Base-by-base conservation (phyloP, 2,113 vertebrate species). In the Ciconia boyciana region DNA sequence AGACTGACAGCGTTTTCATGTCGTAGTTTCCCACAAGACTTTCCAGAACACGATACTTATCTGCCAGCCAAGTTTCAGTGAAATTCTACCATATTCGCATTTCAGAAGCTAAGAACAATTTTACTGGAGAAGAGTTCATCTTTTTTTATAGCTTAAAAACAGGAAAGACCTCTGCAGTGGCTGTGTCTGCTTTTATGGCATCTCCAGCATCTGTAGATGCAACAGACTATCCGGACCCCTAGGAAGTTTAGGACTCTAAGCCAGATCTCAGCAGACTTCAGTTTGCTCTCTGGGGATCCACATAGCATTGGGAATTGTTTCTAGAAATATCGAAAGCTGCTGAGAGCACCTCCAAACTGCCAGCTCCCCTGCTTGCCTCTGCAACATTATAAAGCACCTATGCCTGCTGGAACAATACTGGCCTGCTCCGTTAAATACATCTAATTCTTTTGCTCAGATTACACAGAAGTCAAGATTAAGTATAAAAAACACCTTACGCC, bases 1-100 rank as follows among this genome's bases (percentile, higher is more conserved):
- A 22, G 62, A 26, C 0, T 16, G 32, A 62, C 25, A 18, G 21
- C 3, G 0, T 21, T 58, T 34, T 46, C 65, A 48, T 2, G 3
- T 5, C 1, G 2, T 3, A 24, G 36, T 25, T 79, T 64, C 71
- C 72, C 77, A 29, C 13, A 28, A 44, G 70, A 28, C 58, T 43
- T 36, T 48, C 71, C 77, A 62, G 43, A 78, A 36, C 16, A 39
- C 9, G 0, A 21, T 60, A 55, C 25, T 44, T 34, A 58, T 41
- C 66, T 16, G 29, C 13, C 48, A 48, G 75, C 11, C 26, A 39
- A 13, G 43, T 15, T 52, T n/a, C 55, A 34, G 62, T 15, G 29
- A 36, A 46, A 25, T 46, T 54, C 66, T 76, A 32, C 81, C 48
- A 64, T 15, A 4, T 25, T 57, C 74, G 58, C 19, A 43, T 22